phyloP scores from a whole-genome alignment of 2,888 invertebrate species.

The Elegia similella region DNA sequence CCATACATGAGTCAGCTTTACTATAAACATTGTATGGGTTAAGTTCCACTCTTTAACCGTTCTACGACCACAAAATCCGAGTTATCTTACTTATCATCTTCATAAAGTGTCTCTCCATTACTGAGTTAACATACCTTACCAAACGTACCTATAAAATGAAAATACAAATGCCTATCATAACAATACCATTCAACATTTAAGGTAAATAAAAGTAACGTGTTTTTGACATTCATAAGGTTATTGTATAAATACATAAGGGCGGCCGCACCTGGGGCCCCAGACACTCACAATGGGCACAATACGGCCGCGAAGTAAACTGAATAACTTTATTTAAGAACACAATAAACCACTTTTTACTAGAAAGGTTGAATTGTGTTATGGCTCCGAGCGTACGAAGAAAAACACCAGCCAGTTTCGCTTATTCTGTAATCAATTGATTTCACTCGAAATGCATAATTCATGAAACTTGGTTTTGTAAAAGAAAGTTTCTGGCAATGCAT shows the following conservation, averaged over 20 bases:
- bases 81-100: no score
- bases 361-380: constrained; percentile 63
- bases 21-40: no score
- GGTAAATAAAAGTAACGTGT: constrained; percentile 69
- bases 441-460: constrained; percentile 8
- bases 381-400: constrained; percentile 42
- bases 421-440: constrained; percentile 12
- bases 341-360: constrained; percentile 77
- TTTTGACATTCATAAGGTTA: constrained; percentile 76
- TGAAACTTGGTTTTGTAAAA: not conserved
- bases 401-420: constrained; percentile 33
- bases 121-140: no score
- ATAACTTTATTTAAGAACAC: constrained; percentile 79
- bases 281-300: constrained; percentile 67
- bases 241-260: constrained; percentile 59
- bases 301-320: constrained; percentile 66
- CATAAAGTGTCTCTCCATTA: no score
- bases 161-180: constrained; percentile 46
- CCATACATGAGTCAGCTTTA: no score
- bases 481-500: no score
- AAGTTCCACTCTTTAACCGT: no score
- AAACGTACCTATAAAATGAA: no score
- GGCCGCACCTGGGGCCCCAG: constrained; percentile 61
- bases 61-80: no score
- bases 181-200: constrained; percentile 51